Percentiles rank a stretch among this genome's conserved stretches.
phyloP scores from a whole-genome alignment of 1,140 invertebrate genomes.

The Achatina immaculata region DNA sequence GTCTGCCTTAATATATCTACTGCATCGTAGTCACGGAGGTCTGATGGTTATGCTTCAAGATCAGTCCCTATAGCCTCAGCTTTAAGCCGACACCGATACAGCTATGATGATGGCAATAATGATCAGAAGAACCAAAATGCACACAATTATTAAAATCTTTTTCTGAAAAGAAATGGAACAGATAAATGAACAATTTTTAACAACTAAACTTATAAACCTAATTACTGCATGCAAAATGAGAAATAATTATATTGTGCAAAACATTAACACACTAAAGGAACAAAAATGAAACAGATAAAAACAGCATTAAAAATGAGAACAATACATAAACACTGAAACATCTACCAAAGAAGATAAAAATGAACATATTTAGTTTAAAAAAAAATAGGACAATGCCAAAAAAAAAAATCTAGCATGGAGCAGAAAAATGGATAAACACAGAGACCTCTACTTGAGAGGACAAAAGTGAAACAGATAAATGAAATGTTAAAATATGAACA shows the following conservation, averaged over 20 bases:
- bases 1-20: too few relatives aligned
- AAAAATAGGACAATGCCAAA: not conserved
- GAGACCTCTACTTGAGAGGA: too few relatives aligned
- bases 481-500: too few relatives aligned
- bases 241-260: constrained; percentile 25
- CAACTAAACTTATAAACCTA: too few relatives aligned
- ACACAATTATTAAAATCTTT: constrained; percentile 66
- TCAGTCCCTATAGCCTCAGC: not conserved
- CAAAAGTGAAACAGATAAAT: too few relatives aligned
- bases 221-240: not conserved
- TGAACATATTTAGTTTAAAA: not conserved
- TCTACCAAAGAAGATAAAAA: not conserved
- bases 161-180: constrained; percentile 60
- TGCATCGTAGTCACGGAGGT: not conserved
- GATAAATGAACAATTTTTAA: constrained; percentile 14
- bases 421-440: too few relatives aligned
- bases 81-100: not conserved
- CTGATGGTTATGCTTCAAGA: not conserved
- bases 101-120: constrained; percentile 51
- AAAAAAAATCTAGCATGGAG: too few relatives aligned
- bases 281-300: constrained; percentile 14
- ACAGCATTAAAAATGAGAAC: not conserved
- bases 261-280: too few relatives aligned
- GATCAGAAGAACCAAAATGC: constrained; percentile 57
- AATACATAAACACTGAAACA: not conserved